Base-by-base conservation (phyloP, 1,140 invertebrate species). In the Pseudomyrmex concolor region DNA sequence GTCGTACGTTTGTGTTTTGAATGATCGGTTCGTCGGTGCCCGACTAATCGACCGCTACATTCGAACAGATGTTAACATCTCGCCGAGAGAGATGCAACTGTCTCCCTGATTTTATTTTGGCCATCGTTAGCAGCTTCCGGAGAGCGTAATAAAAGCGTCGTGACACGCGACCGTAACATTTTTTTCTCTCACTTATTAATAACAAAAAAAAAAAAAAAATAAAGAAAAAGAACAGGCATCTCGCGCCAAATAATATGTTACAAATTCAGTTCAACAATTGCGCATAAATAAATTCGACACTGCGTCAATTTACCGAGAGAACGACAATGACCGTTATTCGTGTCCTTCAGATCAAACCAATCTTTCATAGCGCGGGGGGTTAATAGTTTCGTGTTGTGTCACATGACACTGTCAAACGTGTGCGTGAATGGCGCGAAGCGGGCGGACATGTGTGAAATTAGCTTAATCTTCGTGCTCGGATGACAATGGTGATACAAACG, bases 371-470 rank as follows among this genome's bases (percentile, higher is more conserved):
- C 25, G 10, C 25, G 51, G 22, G n/a, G 51, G 17, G n/a, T 71
- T 66, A 63, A 87, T 81, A 87, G 86, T 88, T 85, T 87, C 86
- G 22, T 87, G 88, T 89, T 90, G 89, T 91, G 89, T 91, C 86
- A 91, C 77, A 66, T 81, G 88, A 91, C 86, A 89, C 90, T 84
- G 82, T 90, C 68, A 81, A 89, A 76, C 70, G 76, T 22, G 22
- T 78, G 67, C 22, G 68, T 78, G 85, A 85, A 84, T 90, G 86
- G 68, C 81, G 62, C 71, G 45, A 55, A 89, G 87, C 93, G 90
- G 90, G 93, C 91, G 93, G 92, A 94, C 94, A 94, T 94, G 94
- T 94, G 94, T 94, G 93, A 94, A 94, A 94, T 94, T 94, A 94
- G 94, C 93, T 94, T 94, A 94, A 94, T 94, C 94, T 94, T 91